Conservation (phyloP, 2,797 vertebrate species). For the Eleutherodactylus coqui region DNA sequence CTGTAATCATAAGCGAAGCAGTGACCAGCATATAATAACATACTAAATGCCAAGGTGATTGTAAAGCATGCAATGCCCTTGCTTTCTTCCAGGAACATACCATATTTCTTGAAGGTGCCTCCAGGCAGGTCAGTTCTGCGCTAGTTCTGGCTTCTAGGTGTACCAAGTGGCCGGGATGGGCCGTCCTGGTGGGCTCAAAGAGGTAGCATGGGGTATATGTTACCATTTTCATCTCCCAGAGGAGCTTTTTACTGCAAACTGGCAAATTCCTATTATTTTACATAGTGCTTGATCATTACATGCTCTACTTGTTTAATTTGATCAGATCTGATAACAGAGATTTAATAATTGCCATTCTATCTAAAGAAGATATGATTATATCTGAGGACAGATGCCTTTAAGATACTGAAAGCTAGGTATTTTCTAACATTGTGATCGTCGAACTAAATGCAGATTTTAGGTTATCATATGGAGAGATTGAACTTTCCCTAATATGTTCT, state of each 20-base stretch:
- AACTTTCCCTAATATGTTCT: too few relatives aligned
- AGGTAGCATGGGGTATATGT: not conserved
- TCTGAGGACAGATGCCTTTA: too few relatives aligned
- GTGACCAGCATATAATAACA: slow-evolving; percentile 12
- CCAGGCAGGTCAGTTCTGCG: not conserved
- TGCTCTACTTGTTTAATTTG: not conserved
- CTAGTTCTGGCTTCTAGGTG: not conserved
- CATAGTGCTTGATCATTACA: not conserved
- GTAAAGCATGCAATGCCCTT: slow-evolving; percentile 2
- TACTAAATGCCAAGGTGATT: not conserved
- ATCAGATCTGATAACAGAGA: not conserved
- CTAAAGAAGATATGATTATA: not conserved
- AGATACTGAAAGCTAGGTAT: not conserved
- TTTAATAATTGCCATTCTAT: not conserved
- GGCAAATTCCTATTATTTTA: not conserved
- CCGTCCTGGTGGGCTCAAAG: not conserved
- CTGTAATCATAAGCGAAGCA: not conserved
- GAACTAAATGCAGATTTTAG: not conserved
- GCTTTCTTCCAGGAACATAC: slow-evolving; percentile 4
- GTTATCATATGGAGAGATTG: not conserved
- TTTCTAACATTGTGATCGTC: not conserved
- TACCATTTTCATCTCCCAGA: not conserved
- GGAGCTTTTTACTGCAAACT: not conserved
- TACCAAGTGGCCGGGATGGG: not conserved
- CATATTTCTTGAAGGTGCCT: not conserved